phyloP scores from a whole-genome alignment of 2,113 vertebrate genomes.

The Ciconia maguari region DNA sequence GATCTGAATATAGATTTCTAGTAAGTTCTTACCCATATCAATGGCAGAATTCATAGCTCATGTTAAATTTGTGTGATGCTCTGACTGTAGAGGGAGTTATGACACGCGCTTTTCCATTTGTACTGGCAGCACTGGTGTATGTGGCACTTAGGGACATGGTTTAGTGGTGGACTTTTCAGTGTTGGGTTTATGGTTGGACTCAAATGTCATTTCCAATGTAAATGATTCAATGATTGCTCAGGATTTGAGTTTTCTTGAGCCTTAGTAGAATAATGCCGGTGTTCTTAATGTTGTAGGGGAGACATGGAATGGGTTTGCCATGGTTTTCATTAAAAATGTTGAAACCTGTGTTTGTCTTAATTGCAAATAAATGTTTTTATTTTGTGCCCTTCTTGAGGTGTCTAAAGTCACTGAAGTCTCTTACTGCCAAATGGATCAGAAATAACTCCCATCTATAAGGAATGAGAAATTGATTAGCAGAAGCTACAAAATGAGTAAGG shows the following conservation, averaged over 20 bases:
- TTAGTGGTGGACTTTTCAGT: not conserved
- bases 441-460: not conserved
- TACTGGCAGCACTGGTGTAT: not conserved
- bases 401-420: not conserved
- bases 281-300: not conserved
- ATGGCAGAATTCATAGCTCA: not conserved
- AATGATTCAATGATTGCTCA: not conserved
- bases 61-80: not conserved
- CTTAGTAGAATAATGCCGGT: not conserved
- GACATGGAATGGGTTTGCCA: not conserved
- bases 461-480: not conserved
- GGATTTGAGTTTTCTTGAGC: not conserved
- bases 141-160: rapidly evolving
- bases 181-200: not conserved
- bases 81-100: not conserved
- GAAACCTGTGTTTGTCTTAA: not conserved
- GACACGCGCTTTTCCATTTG: rapidly evolving
- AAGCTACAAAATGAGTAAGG: not conserved
- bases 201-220: not conserved
- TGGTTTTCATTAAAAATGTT: not conserved
- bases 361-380: not conserved
- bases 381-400: not conserved
- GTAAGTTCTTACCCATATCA: rapidly evolving
- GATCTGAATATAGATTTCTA: not conserved
- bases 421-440: not conserved